Conservation (phyloP, 2,888 invertebrate genomes). For the Amphiduros pacificus region DNA sequence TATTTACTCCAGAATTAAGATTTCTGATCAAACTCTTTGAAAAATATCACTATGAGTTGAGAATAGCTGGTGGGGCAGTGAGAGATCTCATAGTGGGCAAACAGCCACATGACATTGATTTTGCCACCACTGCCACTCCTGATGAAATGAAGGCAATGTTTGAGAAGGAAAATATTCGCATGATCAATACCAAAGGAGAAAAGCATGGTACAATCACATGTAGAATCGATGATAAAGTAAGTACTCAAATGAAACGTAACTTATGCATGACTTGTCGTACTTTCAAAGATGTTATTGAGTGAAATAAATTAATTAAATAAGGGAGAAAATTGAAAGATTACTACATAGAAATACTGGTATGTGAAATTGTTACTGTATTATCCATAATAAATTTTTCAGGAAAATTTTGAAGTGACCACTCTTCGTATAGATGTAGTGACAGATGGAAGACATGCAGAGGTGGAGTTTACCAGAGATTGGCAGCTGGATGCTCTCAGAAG, state of each 20-base stretch:
- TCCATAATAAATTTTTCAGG: no score
- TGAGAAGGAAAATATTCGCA: slow-evolving; percentile 76
- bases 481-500: slow-evolving; percentile 89
- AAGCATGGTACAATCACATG: slow-evolving; percentile 83
- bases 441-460: slow-evolving; percentile 93
- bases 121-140: slow-evolving; percentile 97
- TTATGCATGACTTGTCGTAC: no score
- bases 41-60: slow-evolving; percentile 73
- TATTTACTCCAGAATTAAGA: slow-evolving; percentile 79
- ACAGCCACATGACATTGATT: slow-evolving; percentile 80
- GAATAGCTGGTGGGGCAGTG: slow-evolving; percentile 97
- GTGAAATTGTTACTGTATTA: no score
- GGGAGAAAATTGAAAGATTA: no score
- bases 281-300: no score
- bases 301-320: no score
- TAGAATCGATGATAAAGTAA: slow-evolving; percentile 89
- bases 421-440: slow-evolving; percentile 87
- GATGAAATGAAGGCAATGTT: slow-evolving; percentile 95
- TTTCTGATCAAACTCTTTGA: slow-evolving; percentile 75
- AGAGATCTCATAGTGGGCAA: slow-evolving; percentile 65
- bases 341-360: no score
- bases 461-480: slow-evolving; percentile 83
- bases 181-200: slow-evolving; percentile 77
- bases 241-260: slow-evolving; percentile 51
- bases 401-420: slow-evolving; percentile 72